Percentiles rank a stretch among this genome's conserved stretches.
These are phyloP conservation scores for Deroplatys truncata DNA, from an alignment of 2,888 invertebrate species.

Conservation along the genomic window DNA sequence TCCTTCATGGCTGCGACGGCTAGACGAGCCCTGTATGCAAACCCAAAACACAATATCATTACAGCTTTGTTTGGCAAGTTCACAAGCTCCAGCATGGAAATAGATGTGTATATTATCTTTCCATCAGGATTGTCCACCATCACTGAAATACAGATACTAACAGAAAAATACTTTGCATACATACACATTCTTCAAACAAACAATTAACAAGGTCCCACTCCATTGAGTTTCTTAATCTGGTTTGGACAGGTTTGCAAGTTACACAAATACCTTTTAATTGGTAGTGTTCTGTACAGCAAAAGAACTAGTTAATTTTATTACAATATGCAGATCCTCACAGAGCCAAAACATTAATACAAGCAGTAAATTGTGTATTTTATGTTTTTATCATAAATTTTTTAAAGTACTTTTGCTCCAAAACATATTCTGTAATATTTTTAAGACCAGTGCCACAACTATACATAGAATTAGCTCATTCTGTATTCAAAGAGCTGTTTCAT, in stretches of 20 bases:
- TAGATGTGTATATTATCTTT: not conserved
- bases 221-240: not conserved
- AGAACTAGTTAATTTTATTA: not conserved
- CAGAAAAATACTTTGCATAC: not conserved
- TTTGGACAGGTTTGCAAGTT: constrained; percentile 16
- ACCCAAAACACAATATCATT: constrained; percentile 12
- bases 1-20: constrained; percentile 34
- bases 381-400: not conserved
- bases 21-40: constrained; percentile 33
- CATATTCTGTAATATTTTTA: not conserved
- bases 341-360: not conserved
- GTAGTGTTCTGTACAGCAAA: not conserved
- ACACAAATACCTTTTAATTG: not conserved
- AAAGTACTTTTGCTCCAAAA: not conserved
- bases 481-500: not conserved
- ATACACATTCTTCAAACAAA: not conserved
- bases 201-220: not conserved
- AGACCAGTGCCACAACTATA: not conserved
- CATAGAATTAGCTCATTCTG: not conserved
- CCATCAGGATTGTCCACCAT: constrained; percentile 6
- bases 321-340: not conserved
- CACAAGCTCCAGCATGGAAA: constrained; percentile 12
- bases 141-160: constrained; percentile 11
- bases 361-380: not conserved
- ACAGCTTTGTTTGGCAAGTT: not conserved